phyloP scores from a whole-genome alignment of 2,797 vertebrate genomes.

The Tiaroga cobitis region DNA sequence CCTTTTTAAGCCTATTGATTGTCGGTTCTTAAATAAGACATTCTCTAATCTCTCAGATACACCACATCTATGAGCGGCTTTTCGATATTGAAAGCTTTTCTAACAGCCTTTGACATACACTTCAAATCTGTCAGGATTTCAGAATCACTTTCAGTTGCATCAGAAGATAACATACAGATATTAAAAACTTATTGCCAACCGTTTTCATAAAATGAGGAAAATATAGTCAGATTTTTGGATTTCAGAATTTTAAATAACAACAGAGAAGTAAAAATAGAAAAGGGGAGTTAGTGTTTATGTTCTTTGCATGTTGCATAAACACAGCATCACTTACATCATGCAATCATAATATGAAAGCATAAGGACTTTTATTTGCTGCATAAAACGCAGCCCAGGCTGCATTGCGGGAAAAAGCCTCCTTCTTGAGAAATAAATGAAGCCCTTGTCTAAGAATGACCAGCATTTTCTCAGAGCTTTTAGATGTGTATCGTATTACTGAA shows the following conservation, averaged over 20 bases:
- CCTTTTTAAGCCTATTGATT: constrained; percentile 80
- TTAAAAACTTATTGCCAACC: background rate
- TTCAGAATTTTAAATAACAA: background rate
- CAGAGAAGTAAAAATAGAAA: constrained; percentile 1
- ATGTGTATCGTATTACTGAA: constrained; percentile 77
- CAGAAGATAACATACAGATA: background rate
- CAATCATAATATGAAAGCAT: constrained; percentile 27
- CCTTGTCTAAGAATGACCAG: constrained; percentile 80
- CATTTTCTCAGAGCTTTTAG: constrained; percentile 77
- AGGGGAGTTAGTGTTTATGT: background rate
- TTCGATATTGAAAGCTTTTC: constrained; percentile 25
- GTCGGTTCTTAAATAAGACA: constrained; percentile 60
- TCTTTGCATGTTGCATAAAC: constrained; percentile 16
- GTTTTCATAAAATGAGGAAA: background rate
- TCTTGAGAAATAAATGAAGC: constrained; percentile 81
- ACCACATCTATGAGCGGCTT: background rate
- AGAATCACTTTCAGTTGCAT: background rate
- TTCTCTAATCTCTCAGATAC: constrained; percentile 34
- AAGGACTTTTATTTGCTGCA: constrained; percentile 44
- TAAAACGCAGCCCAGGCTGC: constrained; percentile 58
- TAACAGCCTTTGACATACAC: constrained; percentile 4
- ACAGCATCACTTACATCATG: constrained; percentile 28
- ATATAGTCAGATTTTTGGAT: background rate
- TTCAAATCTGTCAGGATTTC: background rate
- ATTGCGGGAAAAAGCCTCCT: constrained; percentile 73